Evolutionary conservation across 1,140 invertebrate species (phyloP).

Genomic region (Thalassaphorura encarpata): DNA sequence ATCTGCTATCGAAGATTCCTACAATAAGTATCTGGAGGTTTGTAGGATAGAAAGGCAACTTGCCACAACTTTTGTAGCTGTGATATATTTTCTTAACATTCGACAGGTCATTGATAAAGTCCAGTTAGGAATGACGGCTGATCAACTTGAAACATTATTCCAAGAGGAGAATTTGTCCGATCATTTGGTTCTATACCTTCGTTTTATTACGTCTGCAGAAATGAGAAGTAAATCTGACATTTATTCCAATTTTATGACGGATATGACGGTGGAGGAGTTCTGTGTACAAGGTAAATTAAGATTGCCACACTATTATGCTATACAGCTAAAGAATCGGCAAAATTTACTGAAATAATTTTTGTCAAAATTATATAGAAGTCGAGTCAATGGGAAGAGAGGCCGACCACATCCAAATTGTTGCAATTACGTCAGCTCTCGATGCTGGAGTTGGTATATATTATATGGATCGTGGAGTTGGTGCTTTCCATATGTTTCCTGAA

Average conservation of each 20-base stretch:
- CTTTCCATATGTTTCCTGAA: slow-evolving; percentile 69
- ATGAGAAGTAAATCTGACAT: slow-evolving; percentile 77
- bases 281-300: too few species aligned
- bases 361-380: too few species aligned
- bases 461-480: slow-evolving; percentile 71
- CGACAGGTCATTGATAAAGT: slow-evolving; percentile 27
- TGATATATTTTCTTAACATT: not conserved
- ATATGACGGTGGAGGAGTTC: slow-evolving; percentile 68
- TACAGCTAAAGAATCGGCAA: slow-evolving; percentile 2
- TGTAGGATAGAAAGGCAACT: not conserved
- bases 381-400: slow-evolving; percentile 97
- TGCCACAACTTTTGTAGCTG: not conserved
- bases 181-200: slow-evolving; percentile 91
- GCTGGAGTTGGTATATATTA: slow-evolving; percentile 85
- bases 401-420: slow-evolving; percentile 97
- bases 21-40: slow-evolving; percentile 54
- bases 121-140: slow-evolving; percentile 30
- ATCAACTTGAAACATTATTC: slow-evolving; percentile 41
- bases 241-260: slow-evolving; percentile 92
- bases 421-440: slow-evolving; percentile 76
- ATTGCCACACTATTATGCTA: slow-evolving; percentile 27
- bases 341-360: too few species aligned
- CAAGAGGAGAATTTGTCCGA: slow-evolving; percentile 54
- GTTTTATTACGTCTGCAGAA: slow-evolving; percentile 86
- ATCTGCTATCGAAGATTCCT: slow-evolving; percentile 96